Evolutionary conservation across 2,797 vertebrate species (phyloP), one percentile per base, ranked within the genome.

Genomic region (Florisuga fusca): DNA sequence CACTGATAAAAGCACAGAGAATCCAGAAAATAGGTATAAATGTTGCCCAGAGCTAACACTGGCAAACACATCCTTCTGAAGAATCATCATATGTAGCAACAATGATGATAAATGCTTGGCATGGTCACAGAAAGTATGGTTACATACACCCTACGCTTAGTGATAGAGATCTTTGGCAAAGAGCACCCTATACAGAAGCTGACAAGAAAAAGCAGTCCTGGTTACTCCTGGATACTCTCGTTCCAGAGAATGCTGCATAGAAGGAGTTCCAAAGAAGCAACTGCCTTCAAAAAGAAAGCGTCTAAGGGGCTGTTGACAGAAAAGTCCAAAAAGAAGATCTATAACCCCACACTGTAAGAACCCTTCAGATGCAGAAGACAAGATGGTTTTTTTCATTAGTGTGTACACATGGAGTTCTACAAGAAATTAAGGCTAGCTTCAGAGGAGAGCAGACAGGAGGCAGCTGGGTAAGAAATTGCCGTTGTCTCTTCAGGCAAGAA

Each of bases 141-240:
- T 78, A 68, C 27, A 15, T 4, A 10, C 55, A 27, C 6, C 6
- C 15, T 29, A 14, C 36, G 33, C 23, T 67, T 72, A 63, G 36
- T 9, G 41, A 18, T 27, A 83, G 46, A 77, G 20, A 50, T 33
- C 27, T 80, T 55, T 15, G 12, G 8, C 26, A 74, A 76, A 76
- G 29, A 73, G 5, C 5, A 7, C 18, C 45, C 31, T 7, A 43
- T 55, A 8, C 31, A 89, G 61, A 53, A 83, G 18, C 22, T 26
- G 25, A 15, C 14, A 68, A 15, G 16, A 68, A 67, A 64, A 77
- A 61, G 5, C 5, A 16, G 17, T 45, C 0, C 0, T 43, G 26
- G 36, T 67, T 67, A 31, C 20, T 62, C 29, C 41, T 41, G 34
- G 9, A 13, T 71, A 58, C 27, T 25, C 33, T 38, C 4, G 4